These are phyloP conservation scores for Dromius quadrimaculatus DNA, from an alignment of 2,888 invertebrate genomes.

Conservation along the genomic window DNA sequence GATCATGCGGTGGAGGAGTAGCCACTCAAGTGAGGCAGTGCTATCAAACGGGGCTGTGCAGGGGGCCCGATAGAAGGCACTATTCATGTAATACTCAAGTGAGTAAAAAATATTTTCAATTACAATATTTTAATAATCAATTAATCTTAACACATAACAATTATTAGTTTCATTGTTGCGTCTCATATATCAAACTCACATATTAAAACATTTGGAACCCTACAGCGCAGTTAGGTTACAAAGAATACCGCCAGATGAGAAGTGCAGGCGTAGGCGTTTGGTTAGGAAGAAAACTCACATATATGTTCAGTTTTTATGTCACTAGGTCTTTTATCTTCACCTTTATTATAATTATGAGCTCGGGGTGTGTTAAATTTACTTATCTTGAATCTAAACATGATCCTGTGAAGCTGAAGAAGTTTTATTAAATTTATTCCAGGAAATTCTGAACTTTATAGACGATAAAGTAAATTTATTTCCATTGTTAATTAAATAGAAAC, in stretches of 20 bases:
- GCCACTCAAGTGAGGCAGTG: slow-evolving; percentile 87
- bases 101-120: no score
- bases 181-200: no score
- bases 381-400: slow-evolving; percentile 19
- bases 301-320: slow-evolving; percentile 15
- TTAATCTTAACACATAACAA: slow-evolving; percentile 10
- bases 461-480: no score
- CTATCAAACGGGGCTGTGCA: slow-evolving; percentile 75
- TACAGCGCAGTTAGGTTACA: neutral
- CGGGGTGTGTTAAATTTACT: neutral
- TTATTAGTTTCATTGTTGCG: slow-evolving; percentile 5
- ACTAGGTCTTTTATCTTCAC: slow-evolving; percentile 10
- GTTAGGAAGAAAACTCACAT: no score
- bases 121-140: slow-evolving; percentile 20
- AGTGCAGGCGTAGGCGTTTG: neutral
- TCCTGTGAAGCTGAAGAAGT: neutral
- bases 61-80: slow-evolving; percentile 84
- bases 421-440: no score
- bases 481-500: no score
- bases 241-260: neutral
- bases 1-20: slow-evolving; percentile 94
- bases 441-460: no score
- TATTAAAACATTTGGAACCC: neutral
- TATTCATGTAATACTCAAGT: slow-evolving; percentile 93
- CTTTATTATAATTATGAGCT: slow-evolving; percentile 20